Conservation (phyloP, 2,888 invertebrate genomes). For the Phorcus lineatus region DNA sequence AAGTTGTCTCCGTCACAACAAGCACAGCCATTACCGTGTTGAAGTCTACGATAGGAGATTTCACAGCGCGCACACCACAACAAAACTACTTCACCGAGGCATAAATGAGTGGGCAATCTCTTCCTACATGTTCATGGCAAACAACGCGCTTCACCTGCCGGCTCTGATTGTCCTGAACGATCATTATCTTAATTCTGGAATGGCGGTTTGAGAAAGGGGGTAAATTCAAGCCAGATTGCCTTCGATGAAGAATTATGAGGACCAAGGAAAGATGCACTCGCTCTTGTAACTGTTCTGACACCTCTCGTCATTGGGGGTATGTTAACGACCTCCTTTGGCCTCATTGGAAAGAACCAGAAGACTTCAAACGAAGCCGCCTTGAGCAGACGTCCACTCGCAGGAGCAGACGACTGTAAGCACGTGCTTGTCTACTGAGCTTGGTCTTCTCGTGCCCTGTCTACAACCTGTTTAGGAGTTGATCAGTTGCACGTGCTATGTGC, state of each 20-base stretch:
- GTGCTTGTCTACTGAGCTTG: too few species aligned
- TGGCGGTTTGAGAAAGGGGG: background rate
- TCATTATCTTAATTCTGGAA: background rate
- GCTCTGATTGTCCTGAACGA: background rate
- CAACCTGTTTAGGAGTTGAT: too few species aligned
- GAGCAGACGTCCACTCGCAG: too few species aligned
- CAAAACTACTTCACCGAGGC: background rate
- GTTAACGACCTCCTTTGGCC: slow-evolving; percentile 5
- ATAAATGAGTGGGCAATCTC: too few species aligned
- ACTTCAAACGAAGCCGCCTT: background rate
- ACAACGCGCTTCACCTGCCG: background rate
- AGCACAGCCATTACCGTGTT: background rate
- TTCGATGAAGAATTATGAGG: slow-evolving; percentile 11
- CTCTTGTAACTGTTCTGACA: background rate
- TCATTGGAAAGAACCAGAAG: background rate
- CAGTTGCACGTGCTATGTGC: too few species aligned
- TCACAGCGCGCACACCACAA: background rate
- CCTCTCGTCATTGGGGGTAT: slow-evolving; percentile 1
- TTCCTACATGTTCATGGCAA: background rate
- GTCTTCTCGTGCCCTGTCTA: too few species aligned
- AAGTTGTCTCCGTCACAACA: background rate
- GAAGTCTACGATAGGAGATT: background rate
- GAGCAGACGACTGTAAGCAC: too few species aligned
- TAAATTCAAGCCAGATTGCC: slow-evolving; percentile 16
- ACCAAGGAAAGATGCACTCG: slow-evolving; percentile 13